Evolutionary conservation across 2,113 vertebrate genomes (phyloP), one percentile per base, ranked within the genome.

Genomic region (Leucopsar rothschildi): DNA sequence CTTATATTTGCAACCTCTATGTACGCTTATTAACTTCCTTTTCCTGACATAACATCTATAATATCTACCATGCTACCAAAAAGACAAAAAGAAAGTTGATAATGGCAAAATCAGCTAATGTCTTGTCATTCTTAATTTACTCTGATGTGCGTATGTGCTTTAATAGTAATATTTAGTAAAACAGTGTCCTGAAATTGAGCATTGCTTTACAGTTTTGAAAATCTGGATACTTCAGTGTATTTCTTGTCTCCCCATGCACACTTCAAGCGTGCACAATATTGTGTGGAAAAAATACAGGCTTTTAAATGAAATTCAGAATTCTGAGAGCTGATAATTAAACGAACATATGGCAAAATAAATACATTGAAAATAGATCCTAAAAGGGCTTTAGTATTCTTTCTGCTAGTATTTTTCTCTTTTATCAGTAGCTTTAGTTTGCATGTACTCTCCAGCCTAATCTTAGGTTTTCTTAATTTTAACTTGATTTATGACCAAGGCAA

Each of bases 341-440:
- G 0, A 85, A 66, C 0, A 0, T 59, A 21, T 39, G 24, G 8
- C 61, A 79, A 49, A 95, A 80, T 21, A 65, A 42, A 40, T 20
- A 25, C 1, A 4, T 65, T 4, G 5, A 65, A 93, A 91, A 63
- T 18, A 72, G 4, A 69, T 68, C 11, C 15, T 52, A 56, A 94
- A 90, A 47, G 40, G 7, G 0, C 29, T 16, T 56, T 76, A 47
- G 4, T 61, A 35, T 60, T 66, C 6, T 72, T 89, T 69, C 45
- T 86, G 33, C 9, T 47, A 7, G 3, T 53, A 31, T 55, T 77
- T 68, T 86, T 64, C 10, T 75, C 60, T 44, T 75, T n/a, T 39
- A 24, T 52, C 28, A n/a, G 20, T 60, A 47, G 25, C 12, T 80
- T 86, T 68, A 69, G 21, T 69, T 50, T 70, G 19, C n/a, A 17